Percentiles rank a stretch among this genome's conserved stretches.
These are phyloP conservation scores for Trissonchulus sp. DNA, from an alignment of 2,888 invertebrate species.

Conservation along the genomic window DNA sequence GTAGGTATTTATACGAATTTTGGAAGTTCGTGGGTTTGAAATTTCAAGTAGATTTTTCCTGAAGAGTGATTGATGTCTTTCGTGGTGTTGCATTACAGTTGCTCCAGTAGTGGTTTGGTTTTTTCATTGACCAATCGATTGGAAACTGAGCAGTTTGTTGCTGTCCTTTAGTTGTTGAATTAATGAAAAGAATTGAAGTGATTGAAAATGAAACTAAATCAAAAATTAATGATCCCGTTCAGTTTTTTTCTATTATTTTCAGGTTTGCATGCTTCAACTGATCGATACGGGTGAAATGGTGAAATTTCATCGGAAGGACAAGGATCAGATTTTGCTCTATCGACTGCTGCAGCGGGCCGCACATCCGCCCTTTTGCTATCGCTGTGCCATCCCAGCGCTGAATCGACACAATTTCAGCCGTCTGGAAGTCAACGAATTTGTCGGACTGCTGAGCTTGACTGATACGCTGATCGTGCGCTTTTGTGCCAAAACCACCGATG, in stretches of 20 bases:
- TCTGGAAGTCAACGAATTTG: background rate
- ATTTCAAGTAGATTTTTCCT: no score
- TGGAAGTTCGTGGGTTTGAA: no score
- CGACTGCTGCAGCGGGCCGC: background rate
- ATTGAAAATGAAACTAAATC: no score
- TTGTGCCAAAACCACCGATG: background rate
- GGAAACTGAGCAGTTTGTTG: no score
- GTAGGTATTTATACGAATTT: no score
- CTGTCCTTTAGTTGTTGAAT: no score
- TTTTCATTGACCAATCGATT: no score
- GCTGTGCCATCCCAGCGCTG: background rate
- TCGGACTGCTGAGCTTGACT: background rate
- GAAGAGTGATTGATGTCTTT: no score
- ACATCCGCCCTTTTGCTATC: background rate
- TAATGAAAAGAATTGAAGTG: no score
- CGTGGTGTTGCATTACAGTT: no score
- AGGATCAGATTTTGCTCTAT: background rate
- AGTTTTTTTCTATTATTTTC: background rate
- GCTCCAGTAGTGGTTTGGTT: no score
- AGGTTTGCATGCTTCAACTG: background rate
- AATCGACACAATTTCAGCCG: background rate
- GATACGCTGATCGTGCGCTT: background rate
- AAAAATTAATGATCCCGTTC: no score
- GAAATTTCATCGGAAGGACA: background rate
- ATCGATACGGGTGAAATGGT: background rate